Conservation (phyloP, 1,140 invertebrate species). For the Archivesica marissinica region DNA sequence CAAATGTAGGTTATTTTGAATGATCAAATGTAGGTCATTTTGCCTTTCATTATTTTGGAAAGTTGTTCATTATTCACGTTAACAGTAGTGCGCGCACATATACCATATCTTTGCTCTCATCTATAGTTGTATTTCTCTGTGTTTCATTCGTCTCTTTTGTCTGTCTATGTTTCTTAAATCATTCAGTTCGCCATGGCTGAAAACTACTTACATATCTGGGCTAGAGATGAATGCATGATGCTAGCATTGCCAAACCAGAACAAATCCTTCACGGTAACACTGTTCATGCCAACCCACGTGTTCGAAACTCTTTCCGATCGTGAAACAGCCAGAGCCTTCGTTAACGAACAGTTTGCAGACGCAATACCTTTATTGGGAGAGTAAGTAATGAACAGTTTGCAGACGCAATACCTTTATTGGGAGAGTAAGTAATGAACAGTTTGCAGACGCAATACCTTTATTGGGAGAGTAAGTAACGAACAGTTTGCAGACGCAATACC, state of each 20-base stretch:
- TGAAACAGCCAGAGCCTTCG: conserved; percentile 91
- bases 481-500: conserved; percentile 94
- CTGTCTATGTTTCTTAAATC: background rate
- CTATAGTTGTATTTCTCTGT: no score
- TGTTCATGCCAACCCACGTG: conserved; percentile 96
- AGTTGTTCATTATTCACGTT: no score
- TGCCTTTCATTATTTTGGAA: no score
- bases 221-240: conserved; percentile 97
- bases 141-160: no score
- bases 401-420: background rate
- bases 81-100: no score
- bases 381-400: conserved; percentile 82
- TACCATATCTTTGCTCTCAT: no score
- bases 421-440: conserved; percentile 81
- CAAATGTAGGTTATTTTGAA: no score
- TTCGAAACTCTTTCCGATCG: conserved; percentile 89
- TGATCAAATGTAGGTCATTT: no score
- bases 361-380: conserved; percentile 92
- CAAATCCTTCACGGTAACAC: conserved; percentile 96
- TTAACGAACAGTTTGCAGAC: conserved; percentile 93
- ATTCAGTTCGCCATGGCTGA: conserved; percentile 92
- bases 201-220: conserved; percentile 99
- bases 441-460: conserved; percentile 93
- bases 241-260: conserved; percentile 98
- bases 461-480: conserved; percentile 90